Evolutionary conservation across 2,113 vertebrate species (phyloP), one percentile per base, ranked within the genome.

Genomic region (Pteruthius melanotis): DNA sequence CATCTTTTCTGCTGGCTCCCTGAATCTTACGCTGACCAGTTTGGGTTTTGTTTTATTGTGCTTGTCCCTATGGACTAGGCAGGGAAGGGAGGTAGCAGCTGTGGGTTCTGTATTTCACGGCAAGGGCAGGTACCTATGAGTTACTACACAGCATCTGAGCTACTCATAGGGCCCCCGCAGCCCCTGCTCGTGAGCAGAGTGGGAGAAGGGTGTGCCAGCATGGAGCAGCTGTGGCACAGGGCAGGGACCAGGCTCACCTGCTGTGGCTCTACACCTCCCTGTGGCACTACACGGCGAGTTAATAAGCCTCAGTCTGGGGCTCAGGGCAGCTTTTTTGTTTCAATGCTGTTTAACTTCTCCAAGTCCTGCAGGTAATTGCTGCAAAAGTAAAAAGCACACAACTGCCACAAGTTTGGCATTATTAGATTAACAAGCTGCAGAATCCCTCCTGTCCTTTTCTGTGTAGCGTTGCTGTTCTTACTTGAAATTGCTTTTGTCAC

Each of bases 331-430:
- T 47, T 56, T 56, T 68, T 66, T 2, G 2, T 90, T 84, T 83
- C 75, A 59, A 11, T 59, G 20, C 52, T 71, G 27, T 42, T 52
- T 39, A 64, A 92, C 39, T 61, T 76, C 71, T 59, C 82, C 65
- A 85, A 66, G 66, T 54, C 86, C 88, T 87, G 88, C 78, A 72
- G 94, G 93, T 60, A 90, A 93, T 75, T 96, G 93, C 89, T 91
- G 47, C 33, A 56, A 74, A 89, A 82, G 59, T 56, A 33, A 60
- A 53, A 76, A 82, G 64, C 72, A 91, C 53, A 27, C 69, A 59
- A n/a, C 74, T 88, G 74, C 68, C 79, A 66, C 69, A 81, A 69
- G 39, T 63, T 87, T 80, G 82, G 85, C 88, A 94, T 97, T 96
- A 94, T 84, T 95, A 35, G 61, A 82, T 95, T 94, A 95, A 82